Percentiles rank a stretch among this genome's conserved stretches.
Evolutionary conservation across 1,140 invertebrate species (phyloP).

Genomic region (Himalopsyche phryganea): DNA sequence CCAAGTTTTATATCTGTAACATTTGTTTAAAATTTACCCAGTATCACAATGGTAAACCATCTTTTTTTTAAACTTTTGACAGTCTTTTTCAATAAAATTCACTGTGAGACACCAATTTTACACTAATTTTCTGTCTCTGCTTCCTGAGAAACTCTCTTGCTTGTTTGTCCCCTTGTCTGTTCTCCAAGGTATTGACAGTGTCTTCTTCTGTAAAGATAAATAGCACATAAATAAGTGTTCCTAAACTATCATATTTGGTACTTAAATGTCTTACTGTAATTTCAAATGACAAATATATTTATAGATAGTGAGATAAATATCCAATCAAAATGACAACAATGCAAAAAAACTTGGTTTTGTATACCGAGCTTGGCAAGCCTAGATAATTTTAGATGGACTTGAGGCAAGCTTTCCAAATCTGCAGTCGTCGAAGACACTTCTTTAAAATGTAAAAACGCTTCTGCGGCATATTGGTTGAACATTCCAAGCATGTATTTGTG

Average conservation of each 20-base stretch:
- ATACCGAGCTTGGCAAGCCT: slow-evolving; percentile 73
- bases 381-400: slow-evolving; percentile 76
- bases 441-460: slow-evolving; percentile 80
- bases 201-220: slow-evolving; percentile 65
- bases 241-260: too few relatives aligned
- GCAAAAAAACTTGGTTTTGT: too few relatives aligned
- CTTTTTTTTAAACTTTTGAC: not conserved
- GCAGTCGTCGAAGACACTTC: slow-evolving; percentile 62
- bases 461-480: slow-evolving; percentile 89
- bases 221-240: not conserved
- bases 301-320: too few relatives aligned
- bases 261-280: too few relatives aligned
- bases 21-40: too few relatives aligned
- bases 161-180: slow-evolving; percentile 82
- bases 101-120: slow-evolving; percentile 28
- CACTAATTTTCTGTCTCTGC: slow-evolving; percentile 64
- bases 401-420: slow-evolving; percentile 63
- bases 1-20: too few relatives aligned
- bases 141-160: slow-evolving; percentile 87
- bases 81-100: slow-evolving; percentile 16
- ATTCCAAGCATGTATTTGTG: slow-evolving; percentile 90
- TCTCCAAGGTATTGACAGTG: slow-evolving; percentile 73
- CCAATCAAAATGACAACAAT: too few relatives aligned
- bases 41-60: not conserved
- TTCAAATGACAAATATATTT: too few relatives aligned